Evolutionary conservation across 2,888 invertebrate species (phyloP).

Genomic region (Tiliacea aurago): DNA sequence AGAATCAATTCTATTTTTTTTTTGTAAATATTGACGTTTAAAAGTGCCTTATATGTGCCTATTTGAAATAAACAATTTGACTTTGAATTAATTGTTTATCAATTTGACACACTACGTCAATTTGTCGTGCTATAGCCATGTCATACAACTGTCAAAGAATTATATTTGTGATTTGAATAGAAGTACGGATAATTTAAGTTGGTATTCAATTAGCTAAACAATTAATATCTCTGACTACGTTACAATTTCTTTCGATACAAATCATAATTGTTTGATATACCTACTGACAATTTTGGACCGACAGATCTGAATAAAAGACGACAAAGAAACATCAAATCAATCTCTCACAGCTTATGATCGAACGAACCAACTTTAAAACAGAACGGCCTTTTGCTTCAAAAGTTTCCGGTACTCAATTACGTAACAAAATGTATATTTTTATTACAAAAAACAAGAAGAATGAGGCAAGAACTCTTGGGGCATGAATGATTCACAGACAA

Average conservation of each 20-base stretch:
- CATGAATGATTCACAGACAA: slow-evolving; percentile 69
- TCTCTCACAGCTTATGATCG: slow-evolving; percentile 31
- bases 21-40: too few relatives aligned
- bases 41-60: too few relatives aligned
- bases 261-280: slow-evolving; percentile 16
- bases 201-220: neutral
- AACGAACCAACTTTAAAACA: slow-evolving; percentile 29
- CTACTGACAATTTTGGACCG: slow-evolving; percentile 31
- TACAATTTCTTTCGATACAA: neutral
- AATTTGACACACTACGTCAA: neutral
- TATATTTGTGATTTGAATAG: neutral
- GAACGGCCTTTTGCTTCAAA: slow-evolving; percentile 24
- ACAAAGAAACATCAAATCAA: slow-evolving; percentile 38
- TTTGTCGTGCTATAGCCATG: neutral
- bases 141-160: neutral
- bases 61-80: too few relatives aligned
- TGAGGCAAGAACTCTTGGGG: slow-evolving; percentile 51
- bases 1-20: too few relatives aligned
- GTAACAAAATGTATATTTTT: slow-evolving; percentile 53
- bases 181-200: neutral
- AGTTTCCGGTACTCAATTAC: slow-evolving; percentile 36
- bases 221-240: neutral
- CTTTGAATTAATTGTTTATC: too few relatives aligned
- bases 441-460: slow-evolving; percentile 59
- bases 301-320: slow-evolving; percentile 60